Percentiles rank a stretch among this genome's conserved stretches.
These are phyloP conservation scores for Cetonia aurata DNA, from an alignment of 2,888 invertebrate species.

Conservation along the genomic window DNA sequence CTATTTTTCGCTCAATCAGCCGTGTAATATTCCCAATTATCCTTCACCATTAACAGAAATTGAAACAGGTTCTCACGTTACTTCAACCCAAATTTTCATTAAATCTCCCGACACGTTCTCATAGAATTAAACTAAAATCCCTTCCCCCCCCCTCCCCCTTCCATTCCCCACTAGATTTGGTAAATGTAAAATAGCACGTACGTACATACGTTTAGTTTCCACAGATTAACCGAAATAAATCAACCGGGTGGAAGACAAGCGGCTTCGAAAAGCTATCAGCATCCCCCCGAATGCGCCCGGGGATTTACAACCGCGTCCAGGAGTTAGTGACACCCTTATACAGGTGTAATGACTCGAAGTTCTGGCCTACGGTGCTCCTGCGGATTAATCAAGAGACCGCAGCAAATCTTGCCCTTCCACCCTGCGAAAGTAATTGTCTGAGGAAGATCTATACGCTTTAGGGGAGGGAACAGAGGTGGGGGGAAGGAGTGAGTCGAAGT, in stretches of 20 bases:
- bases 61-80: too few species aligned
- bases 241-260: slow-evolving; percentile 55
- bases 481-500: neutral
- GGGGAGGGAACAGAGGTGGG: neutral
- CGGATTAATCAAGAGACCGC: slow-evolving; percentile 63
- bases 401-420: slow-evolving; percentile 54
- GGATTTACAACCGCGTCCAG: slow-evolving; percentile 44
- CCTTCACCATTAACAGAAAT: too few species aligned
- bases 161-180: too few species aligned
- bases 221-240: slow-evolving; percentile 62
- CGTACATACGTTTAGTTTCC: too few species aligned
- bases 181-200: too few species aligned
- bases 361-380: slow-evolving; percentile 8
- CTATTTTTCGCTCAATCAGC: too few species aligned
- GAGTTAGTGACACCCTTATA: slow-evolving; percentile 49
- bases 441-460: slow-evolving; percentile 18
- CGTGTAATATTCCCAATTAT: too few species aligned
- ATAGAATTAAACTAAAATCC: too few species aligned
- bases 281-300: slow-evolving; percentile 53
- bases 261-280: slow-evolving; percentile 58
- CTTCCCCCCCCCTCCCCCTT: too few species aligned
- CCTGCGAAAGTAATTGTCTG: slow-evolving; percentile 13
- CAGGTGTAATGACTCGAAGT: too few species aligned
- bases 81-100: too few species aligned
- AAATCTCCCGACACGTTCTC: too few species aligned